Conservation (phyloP, 1,140 invertebrate species). For the Drosophila sproati region DNA sequence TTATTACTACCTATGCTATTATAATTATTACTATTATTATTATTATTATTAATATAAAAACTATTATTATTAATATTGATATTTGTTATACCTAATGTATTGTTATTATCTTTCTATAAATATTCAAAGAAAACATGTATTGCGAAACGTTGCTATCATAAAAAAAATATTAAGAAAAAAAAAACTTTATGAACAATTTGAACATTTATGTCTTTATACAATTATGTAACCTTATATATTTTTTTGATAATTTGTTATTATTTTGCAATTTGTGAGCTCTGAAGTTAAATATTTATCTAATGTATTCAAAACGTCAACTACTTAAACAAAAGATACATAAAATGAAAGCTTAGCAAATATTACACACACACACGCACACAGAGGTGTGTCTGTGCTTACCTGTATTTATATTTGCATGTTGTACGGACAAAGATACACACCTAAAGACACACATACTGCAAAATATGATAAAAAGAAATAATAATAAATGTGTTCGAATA, state of each 20-base stretch:
- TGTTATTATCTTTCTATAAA: slow-evolving; percentile 76
- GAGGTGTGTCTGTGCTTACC: slow-evolving; percentile 13
- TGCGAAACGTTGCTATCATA: slow-evolving; percentile 38
- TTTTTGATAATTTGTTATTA: slow-evolving; percentile 18
- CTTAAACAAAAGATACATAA: slow-evolving; percentile 39
- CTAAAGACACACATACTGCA: slow-evolving; percentile 9
- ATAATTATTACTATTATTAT: slow-evolving; percentile 39
- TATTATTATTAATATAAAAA: slow-evolving; percentile 34
- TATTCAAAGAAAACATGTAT: slow-evolving; percentile 50
- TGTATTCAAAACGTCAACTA: slow-evolving; percentile 33
- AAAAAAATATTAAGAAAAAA: slow-evolving; percentile 20
- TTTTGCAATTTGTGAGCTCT: slow-evolving; percentile 26
- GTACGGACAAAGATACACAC: slow-evolving; percentile 7
- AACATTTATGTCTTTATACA: slow-evolving; percentile 28
- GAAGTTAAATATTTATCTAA: slow-evolving; percentile 43
- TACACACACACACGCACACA: slow-evolving; percentile 20
- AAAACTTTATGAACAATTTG: slow-evolving; percentile 27
- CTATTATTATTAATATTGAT: slow-evolving; percentile 69
- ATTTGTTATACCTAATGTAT: slow-evolving; percentile 83
- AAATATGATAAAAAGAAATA: slow-evolving; percentile 2
- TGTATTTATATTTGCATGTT: slow-evolving; percentile 47
- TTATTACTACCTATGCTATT: slow-evolving; percentile 74
- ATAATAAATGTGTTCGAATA: slow-evolving; percentile 45
- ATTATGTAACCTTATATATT: slow-evolving; percentile 1
- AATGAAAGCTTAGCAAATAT: slow-evolving; percentile 45